phyloP scores from a whole-genome alignment of 2,113 vertebrate species.

The Myodes glareolus region DNA sequence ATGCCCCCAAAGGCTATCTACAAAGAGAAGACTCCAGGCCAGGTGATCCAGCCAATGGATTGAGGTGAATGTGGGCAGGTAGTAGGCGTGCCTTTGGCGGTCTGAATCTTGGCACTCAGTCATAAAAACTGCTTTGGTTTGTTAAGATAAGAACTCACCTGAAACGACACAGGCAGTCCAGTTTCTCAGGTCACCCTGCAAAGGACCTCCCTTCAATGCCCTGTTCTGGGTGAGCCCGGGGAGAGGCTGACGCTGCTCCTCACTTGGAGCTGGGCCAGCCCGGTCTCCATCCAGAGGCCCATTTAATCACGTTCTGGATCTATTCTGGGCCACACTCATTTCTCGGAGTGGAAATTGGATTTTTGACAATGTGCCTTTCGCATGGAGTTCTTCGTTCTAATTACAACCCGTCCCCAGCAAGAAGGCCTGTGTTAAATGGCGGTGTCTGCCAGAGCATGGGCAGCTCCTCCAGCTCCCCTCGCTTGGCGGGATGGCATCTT shows the following conservation, averaged over 20 bases:
- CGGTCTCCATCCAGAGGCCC: not conserved
- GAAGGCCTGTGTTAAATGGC: not conserved
- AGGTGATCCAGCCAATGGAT: not conserved
- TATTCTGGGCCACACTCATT: constrained; percentile 35
- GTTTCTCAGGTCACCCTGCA: not conserved
- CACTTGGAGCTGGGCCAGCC: not conserved
- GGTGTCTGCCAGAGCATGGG: not conserved
- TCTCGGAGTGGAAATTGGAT: constrained; percentile 5
- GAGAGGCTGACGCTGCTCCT: not conserved
- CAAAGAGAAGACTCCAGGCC: not conserved
- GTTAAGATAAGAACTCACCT: not conserved
- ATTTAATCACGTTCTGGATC: not conserved
- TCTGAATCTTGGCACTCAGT: not conserved
- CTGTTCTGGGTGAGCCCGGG: not conserved
- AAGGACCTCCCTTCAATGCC: not conserved
- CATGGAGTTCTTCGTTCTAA: constrained; percentile 43
- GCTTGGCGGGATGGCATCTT: not conserved
- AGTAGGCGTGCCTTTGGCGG: not conserved
- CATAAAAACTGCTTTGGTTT: not conserved
- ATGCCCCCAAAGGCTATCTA: not conserved
- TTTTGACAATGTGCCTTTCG: constrained; percentile 43
- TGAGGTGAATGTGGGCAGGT: not conserved
- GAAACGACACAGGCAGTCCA: no score
- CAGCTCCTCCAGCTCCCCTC: not conserved
- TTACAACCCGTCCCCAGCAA: not conserved